A percentile compares a stretch with the other conserved stretches of the same genome.
Evolutionary conservation across 2,113 vertebrate species (phyloP).

Genomic region (Trematocara zebra): DNA sequence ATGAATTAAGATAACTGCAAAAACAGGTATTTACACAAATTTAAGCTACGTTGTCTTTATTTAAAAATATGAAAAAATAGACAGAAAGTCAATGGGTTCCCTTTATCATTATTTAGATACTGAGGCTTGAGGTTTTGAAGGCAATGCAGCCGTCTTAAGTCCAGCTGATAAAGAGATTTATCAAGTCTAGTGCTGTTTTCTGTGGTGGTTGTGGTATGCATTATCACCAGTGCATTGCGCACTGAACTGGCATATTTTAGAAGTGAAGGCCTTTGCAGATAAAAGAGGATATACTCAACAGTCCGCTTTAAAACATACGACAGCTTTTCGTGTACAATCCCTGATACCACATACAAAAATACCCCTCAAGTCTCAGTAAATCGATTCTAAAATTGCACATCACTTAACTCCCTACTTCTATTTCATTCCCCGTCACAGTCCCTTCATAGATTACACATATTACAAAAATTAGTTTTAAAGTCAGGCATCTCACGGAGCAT

Average conservation of each 20-base stretch:
- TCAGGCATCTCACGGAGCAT: not conserved
- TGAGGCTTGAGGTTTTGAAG: not conserved
- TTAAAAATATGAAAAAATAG: not conserved
- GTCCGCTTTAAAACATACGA: not conserved
- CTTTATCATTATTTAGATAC: not conserved
- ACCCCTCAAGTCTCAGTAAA: not conserved
- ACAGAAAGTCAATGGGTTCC: not conserved
- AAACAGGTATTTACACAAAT: not conserved
- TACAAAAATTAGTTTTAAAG: not conserved
- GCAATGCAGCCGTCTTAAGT: not conserved
- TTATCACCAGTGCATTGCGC: not conserved
- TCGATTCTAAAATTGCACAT: not conserved
- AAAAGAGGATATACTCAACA: not conserved
- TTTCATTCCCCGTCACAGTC: not conserved
- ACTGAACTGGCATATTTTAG: not conserved
- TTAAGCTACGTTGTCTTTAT: not conserved
- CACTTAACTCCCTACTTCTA: not conserved
- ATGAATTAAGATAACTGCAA: not conserved
- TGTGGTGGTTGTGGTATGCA: not conserved
- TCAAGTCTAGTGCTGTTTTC: not conserved
- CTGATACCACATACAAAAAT: not conserved
- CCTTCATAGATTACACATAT: not conserved
- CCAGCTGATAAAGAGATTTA: not conserved
- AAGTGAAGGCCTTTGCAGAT: not conserved
- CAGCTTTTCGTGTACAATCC: not conserved